Evolutionary conservation across 2,888 invertebrate species (phyloP), one percentile per base, ranked within the genome.

Genomic region (Drosophila merina): DNA sequence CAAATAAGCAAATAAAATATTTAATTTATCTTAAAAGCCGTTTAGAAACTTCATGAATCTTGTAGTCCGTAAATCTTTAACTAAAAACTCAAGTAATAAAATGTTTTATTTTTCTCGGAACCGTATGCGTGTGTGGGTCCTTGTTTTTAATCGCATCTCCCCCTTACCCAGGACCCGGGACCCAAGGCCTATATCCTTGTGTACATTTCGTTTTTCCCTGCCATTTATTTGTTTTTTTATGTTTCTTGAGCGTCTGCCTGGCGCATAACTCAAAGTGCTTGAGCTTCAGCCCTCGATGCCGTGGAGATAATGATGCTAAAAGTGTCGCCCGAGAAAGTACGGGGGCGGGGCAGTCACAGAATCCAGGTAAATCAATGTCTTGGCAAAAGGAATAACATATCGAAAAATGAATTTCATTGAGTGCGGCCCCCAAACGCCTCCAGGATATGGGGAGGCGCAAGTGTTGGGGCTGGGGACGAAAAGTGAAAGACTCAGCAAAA

Each of bases 231-330:
- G 74, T 70, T 68, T 79, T 79, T 82, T 79, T 77, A 85, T 83
- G 77, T 74, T 77, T 82, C 77, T 76, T 73, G 67, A 85, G 68
- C 77, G 82, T 85, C 77, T 84, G 82, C 79, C 62, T 42, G 63
- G 56, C 77, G 79, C 88, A 86, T 86, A 80, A 86, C 77, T 88
- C 82, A 88, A 86, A 79, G 82, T 72, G 77, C 74, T 87, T 76
- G 73, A 84, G 79, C 77, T 72, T 40, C 28, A 50, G 62, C 45
- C 62, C 76, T 66, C 84, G 82, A 79, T 88, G 77, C 68, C 75
- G 72, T 73, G 78, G 76, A 86, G 86, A 88, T 88, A 88, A 88
- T 88, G 86, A 86, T 87, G 86, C 80, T 67, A 72, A 81, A 82
- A 86, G 86, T 83, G 79, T 79, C 85, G 76, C 72, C 50, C 55